Evolutionary conservation across 1,140 invertebrate genomes (phyloP).

Genomic region (Drosophila micromelanica): DNA sequence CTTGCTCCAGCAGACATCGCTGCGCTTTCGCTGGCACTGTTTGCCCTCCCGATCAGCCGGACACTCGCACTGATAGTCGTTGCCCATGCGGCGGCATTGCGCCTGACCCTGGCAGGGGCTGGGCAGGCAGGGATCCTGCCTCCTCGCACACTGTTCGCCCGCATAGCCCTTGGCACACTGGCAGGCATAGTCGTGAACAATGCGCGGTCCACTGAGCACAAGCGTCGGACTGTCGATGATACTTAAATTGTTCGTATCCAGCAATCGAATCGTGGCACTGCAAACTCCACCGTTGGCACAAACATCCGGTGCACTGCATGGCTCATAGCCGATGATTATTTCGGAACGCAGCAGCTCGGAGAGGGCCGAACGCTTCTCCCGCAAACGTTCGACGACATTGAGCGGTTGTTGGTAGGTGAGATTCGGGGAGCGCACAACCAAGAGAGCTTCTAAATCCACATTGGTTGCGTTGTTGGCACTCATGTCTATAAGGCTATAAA

Average conservation of each 20-base stretch:
- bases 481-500: constrained; percentile 89
- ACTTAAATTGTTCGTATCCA: constrained; percentile 86
- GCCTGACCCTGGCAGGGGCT: constrained; percentile 94
- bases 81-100: constrained; percentile 92
- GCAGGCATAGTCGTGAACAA: constrained; percentile 91
- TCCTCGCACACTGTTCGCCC: constrained; percentile 91
- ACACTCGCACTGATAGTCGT: constrained; percentile 93
- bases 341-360: constrained; percentile 87
- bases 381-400: constrained; percentile 87
- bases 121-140: constrained; percentile 95
- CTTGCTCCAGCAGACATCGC: constrained; percentile 92
- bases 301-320: constrained; percentile 86
- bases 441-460: constrained; percentile 87
- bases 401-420: constrained; percentile 87
- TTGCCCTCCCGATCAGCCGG: constrained; percentile 91
- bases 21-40: constrained; percentile 92
- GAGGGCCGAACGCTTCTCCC: constrained; percentile 87
- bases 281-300: constrained; percentile 92
- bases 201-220: constrained; percentile 91
- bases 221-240: constrained; percentile 91
- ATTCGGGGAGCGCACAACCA: constrained; percentile 86
- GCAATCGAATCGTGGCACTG: constrained; percentile 89
- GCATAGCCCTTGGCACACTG: constrained; percentile 92
- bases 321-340: constrained; percentile 89
- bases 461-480: constrained; percentile 83